Base-by-base conservation (phyloP, 2,888 invertebrate species). In the Drosophila acutilabella region DNA sequence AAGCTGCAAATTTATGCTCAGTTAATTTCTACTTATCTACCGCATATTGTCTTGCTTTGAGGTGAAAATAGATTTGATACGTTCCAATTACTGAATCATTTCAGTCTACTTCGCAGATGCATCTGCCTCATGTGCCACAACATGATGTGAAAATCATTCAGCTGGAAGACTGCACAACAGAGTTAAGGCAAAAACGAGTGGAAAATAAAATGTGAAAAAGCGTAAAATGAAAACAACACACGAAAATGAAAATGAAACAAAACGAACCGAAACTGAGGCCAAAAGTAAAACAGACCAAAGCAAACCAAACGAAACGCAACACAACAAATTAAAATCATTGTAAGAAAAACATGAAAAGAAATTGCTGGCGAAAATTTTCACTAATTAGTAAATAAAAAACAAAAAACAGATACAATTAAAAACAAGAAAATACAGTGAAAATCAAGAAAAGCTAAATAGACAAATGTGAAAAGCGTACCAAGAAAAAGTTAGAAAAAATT, bases 131-230 rank as follows among this genome's bases (percentile, higher is more conserved):
- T 44, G 64, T 57, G 36, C 23, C 64, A 62, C 51, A 65, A 48
- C 23, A 36, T 50, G 73, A 74, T 89, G 72, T 74, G 74, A 77
- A 79, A 90, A 73, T 85, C 90, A 90, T 85, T 89, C 83, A 85
- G 78, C 90, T 89, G 89, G 90, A 90, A 89, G 90, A 89, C 74
- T 89, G 90, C 81, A 79, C 89, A 75, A 56, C 61, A 69, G 58
- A 58, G 64, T 11, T 26, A 47, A 62, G 50, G 47, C 51, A 48
- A 57, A 57, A 67, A 56, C 18, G 57, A 57, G 14, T 42, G 50
- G 20, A 20, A 20, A 20, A 20, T 20, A 20, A 47, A 48, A 51
- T 14, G 23, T 36, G 45, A 52, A 23, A 58, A 36, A 13, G 45
- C 36, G 36, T 45, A 11, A 57, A 57, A 47, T 57, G 47, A 26